Conservation (phyloP, 1,140 invertebrate species). For the Euschistus heros region DNA sequence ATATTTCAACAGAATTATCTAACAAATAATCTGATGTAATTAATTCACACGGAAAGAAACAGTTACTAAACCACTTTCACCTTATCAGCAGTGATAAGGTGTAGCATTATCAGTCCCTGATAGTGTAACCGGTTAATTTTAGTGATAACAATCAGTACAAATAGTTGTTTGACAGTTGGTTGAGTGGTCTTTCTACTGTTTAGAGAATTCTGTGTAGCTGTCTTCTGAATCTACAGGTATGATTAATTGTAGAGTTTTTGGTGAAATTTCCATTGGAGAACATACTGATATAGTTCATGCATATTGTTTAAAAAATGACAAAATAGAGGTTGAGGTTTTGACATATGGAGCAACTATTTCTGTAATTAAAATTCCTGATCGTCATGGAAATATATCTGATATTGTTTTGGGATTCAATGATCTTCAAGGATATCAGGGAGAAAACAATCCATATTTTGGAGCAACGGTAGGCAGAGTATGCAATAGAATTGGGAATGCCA, state of each 20-base stretch:
- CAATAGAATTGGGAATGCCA: conserved; percentile 65
- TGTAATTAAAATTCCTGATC: conserved; percentile 59
- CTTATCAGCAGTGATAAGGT: too few species aligned
- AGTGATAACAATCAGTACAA: too few species aligned
- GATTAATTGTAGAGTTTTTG: neutral
- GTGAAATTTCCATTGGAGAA: neutral
- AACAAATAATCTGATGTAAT: too few species aligned
- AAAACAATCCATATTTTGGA: conserved; percentile 68
- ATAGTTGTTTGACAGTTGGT: too few species aligned
- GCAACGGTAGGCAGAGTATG: conserved; percentile 78
- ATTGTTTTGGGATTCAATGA: conserved; percentile 70
- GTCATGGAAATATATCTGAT: conserved; percentile 51
- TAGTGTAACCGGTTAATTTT: too few species aligned
- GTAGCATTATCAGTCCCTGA: too few species aligned
- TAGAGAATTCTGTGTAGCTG: too few species aligned
- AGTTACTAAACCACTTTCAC: too few species aligned
- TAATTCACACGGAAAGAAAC: too few species aligned
- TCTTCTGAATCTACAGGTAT: neutral
- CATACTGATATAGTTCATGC: conserved; percentile 27
- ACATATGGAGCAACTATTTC: conserved; percentile 68
- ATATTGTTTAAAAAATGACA: conserved; percentile 47
- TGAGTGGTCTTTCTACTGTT: too few species aligned
- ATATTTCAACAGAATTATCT: too few species aligned
- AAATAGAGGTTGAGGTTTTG: conserved; percentile 51
- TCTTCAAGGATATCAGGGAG: conserved; percentile 41